Evolutionary conservation across 2,113 vertebrate genomes (phyloP), one percentile per base, ranked within the genome.

Genomic region (Vimba vimba): DNA sequence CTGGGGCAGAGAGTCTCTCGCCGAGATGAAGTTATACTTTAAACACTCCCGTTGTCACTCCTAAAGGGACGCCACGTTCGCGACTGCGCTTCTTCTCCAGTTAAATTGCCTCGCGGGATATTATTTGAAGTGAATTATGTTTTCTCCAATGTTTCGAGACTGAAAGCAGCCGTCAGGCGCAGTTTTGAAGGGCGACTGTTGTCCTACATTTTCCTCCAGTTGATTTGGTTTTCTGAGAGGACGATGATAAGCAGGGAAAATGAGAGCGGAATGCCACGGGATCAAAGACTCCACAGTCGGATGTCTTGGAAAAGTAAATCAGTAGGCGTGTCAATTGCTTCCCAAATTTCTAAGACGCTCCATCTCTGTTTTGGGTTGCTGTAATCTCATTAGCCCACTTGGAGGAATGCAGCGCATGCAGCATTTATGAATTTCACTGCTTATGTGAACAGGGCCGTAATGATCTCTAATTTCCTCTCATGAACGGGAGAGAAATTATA

Each of bases 361-460:
- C 55, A 3, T 79, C 77, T 60, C 75, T 77, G 52, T 79, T 79
- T 79, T 60, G 27, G 33, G 15, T 79, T 4, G 17, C 52, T 79
- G 52, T 79, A 79, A 79, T 79, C 77, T 79, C 77, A 60, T 79
- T 79, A 79, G 21, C 77, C 75, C 75, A 55, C 27, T 79, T 79
- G 36, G 52, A 79, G 77, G 2, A 60, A 59, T 21, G 3, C 55
- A 25, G 55, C 55, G 23, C 52, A 78, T 78, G 71, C 39, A 71
- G 68, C 68, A 45, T 25, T 45, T 50, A 50, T 75, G 33, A 43
- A 43, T 8, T 36, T 60, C 30, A 6, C 30, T 79, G 52, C 10
- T 79, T 39, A 59, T 59, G 55, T 10, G 21, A 43, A 43, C 55
- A 43, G 4, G 55, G 47, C n/a, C 52, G 27, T 23, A 57, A 79